Base-by-base conservation (phyloP, 1,140 invertebrate genomes). In the Brachionus paranguensis region DNA sequence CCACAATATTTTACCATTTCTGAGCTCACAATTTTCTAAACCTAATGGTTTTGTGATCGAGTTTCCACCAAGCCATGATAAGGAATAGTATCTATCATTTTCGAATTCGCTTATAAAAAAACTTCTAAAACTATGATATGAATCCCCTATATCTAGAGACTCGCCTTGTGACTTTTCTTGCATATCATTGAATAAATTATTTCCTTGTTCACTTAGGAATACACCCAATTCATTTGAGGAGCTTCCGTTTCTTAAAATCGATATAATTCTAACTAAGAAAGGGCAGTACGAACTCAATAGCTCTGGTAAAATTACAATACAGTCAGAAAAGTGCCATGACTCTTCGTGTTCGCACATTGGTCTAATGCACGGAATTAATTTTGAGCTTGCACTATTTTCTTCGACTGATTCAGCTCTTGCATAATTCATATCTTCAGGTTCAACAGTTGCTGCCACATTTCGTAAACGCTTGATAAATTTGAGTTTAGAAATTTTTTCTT, bases 1-100 rank as follows among this genome's bases (percentile, higher is more conserved):
- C 88, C 88, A 89, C 64, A 86, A 86, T 50, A 88, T 86, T 85
- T 88, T 88, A n/a, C 88, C 88, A 85, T 86, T 88, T 24, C 87
- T 87, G n/a, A 88, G 84, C 83, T 86, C 86, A 84, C 88, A 89
- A 14, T 55, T 27, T 55, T 78, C 50, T 45, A 78, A 68, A 12
- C 33, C 33, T n/a, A 33, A 14, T 14, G 33, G 12, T 33, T 68
- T 41, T 14, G 14, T 68, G 14, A 3, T 60, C 20, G 53, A 60
- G 20, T 60, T 24, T 2, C 53, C 53, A 2, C 53, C 6, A 60
- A 60, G 53, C 53, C 53, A 60, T 60, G 65, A 68, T 20, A 33
- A 33, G 3, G 33, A 68, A 33, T 24, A 68, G 12, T 33, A 68
- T 33, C 53, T 27, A 33, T 41, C 65, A n/a, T 68, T 68, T 8